Conservation (phyloP, 2,888 invertebrate species). For the Pristionchus exspectatus region DNA sequence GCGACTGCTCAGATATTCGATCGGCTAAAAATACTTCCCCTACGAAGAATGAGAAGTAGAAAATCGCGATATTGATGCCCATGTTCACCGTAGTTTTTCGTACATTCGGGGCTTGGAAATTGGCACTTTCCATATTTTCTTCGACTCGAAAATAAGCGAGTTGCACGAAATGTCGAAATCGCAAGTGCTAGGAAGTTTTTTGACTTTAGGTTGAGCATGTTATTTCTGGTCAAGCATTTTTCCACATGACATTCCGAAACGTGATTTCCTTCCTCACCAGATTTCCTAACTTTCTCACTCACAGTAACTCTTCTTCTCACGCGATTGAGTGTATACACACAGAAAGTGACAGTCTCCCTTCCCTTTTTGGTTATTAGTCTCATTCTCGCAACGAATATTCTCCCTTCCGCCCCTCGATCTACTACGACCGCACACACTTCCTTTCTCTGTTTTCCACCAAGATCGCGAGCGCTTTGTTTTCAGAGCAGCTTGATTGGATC, state of each 20-base stretch:
- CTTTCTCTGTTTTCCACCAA: not conserved
- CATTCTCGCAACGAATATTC: not conserved
- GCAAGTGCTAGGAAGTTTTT: not conserved
- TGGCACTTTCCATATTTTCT: not conserved
- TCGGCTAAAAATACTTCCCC: not conserved
- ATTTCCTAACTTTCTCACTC: slow-evolving; percentile 14
- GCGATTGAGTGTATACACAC: not conserved
- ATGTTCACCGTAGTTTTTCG: not conserved
- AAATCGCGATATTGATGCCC: not conserved
- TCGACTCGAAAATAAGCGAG: not conserved
- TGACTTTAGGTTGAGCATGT: not conserved
- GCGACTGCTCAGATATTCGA: not conserved
- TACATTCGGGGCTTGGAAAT: not conserved
- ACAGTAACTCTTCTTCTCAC: not conserved
- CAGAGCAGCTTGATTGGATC: not conserved
- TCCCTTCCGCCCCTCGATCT: not conserved
- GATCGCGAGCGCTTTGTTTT: not conserved
- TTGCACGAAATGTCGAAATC: slow-evolving; percentile 7
- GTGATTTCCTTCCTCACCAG: not conserved
- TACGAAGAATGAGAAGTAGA: not conserved
- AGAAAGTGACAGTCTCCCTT: not conserved
- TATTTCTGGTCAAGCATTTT: not conserved
- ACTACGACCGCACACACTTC: not conserved
- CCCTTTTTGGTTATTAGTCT: not conserved
- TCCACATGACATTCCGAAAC: not conserved